Conservation (phyloP, 2,113 vertebrate species). For the Numenius arquata region DNA sequence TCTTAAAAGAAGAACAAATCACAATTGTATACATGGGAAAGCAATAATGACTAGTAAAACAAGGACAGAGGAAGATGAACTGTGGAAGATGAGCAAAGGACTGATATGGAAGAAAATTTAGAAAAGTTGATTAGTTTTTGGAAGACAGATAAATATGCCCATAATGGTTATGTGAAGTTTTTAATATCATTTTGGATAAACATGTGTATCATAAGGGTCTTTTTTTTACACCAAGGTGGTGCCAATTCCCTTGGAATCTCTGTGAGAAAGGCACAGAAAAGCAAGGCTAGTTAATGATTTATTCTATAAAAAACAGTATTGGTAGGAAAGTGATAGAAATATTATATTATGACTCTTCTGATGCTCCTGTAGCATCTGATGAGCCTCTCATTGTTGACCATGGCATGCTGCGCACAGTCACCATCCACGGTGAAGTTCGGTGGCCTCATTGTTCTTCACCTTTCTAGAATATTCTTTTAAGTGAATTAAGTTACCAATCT, state of each 20-base stretch:
- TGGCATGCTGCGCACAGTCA: background rate
- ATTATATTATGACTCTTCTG: background rate
- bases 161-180: background rate
- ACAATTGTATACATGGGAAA: background rate
- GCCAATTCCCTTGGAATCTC: background rate
- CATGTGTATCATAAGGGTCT: background rate
- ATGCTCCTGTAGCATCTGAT: background rate
- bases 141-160: background rate
- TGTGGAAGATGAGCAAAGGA: background rate
- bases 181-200: background rate
- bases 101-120: background rate
- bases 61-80: background rate
- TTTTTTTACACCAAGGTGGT: background rate
- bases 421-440: background rate
- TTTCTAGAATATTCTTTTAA: background rate
- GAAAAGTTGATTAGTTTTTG: background rate
- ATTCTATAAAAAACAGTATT: background rate
- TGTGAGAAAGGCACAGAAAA: background rate
- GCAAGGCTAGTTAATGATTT: background rate
- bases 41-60: background rate
- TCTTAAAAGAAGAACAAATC: background rate
- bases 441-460: background rate
- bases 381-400: accelerated
- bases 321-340: background rate
- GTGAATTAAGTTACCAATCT: background rate